Evolutionary conservation across 1,140 invertebrate species (phyloP).

Genomic region (Magallana angulata): DNA sequence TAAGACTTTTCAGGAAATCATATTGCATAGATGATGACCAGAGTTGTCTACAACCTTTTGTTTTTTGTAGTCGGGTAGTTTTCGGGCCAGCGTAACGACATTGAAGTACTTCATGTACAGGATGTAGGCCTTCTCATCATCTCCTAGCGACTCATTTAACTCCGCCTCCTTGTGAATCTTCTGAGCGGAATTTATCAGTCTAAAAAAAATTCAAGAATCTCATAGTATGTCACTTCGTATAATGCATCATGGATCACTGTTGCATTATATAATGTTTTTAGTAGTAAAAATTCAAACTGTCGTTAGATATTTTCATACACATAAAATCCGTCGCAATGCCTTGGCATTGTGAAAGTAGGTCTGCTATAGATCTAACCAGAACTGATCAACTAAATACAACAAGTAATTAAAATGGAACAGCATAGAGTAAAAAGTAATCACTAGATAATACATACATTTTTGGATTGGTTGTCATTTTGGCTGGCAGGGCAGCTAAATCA

Average conservation of each 20-base stretch:
- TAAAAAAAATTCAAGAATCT: conserved; percentile 48
- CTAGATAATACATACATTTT: conserved; percentile 62
- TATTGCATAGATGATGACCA: not conserved
- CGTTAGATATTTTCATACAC: too few relatives aligned
- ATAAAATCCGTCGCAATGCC: too few relatives aligned
- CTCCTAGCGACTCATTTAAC: conserved; percentile 80
- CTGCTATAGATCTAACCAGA: too few relatives aligned
- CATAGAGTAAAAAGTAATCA: not conserved
- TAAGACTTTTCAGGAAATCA: too few relatives aligned
- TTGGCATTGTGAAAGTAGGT: too few relatives aligned
- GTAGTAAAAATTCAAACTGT: too few relatives aligned
- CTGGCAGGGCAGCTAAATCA: conserved; percentile 64
- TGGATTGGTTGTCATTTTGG: conserved; percentile 61
- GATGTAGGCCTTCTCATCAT: conserved; percentile 87
- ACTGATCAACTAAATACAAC: too few relatives aligned
- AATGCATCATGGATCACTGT: too few relatives aligned
- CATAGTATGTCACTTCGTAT: not conserved
- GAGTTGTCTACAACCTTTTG: conserved; percentile 64
- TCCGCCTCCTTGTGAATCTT: conserved; percentile 83
- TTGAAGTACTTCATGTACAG: conserved; percentile 86
- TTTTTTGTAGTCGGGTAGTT: conserved; percentile 73
- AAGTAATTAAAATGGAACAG: too few relatives aligned
- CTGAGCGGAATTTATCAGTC: conserved; percentile 78
- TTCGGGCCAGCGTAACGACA: conserved; percentile 79
- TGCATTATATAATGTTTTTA: too few relatives aligned